Base-by-base conservation (phyloP, 2,113 vertebrate species). In the Lophochroa leadbeateri region DNA sequence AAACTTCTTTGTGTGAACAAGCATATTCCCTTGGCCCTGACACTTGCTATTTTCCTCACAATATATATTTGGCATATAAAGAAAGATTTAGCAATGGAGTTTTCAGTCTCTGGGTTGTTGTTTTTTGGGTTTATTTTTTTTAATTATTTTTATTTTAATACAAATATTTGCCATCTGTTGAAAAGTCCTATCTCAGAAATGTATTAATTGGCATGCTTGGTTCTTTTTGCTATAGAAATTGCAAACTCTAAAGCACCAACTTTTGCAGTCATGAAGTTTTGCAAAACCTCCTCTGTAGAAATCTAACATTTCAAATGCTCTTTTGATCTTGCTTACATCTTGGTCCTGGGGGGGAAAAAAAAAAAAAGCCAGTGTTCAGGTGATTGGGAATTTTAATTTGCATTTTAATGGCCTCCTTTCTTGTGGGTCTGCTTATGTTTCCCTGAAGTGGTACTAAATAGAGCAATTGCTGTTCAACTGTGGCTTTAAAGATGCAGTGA, bases 321-420 rank as follows among this genome's bases (percentile, higher is more conserved):
- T 47, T 96, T 82, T 87, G 50, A 82, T 89, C 52, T 87, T 52
- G 11, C 24, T 74, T 89, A 28, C 6, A 16, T 31, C 23, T 43
- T 60, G 33, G 27, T 46, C 61, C 8, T 29, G 17, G 16, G 8
- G 2, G 7, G 28, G 43, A 37, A 37, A 37, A 37, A 57, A 67
- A 67, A 43, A 21, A 60, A 50, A 64, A 11, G 1, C 8, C 28
- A 57, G 6, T 57, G 15, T 82, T 95, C 70, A 95, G 57, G 57
- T 95, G 81, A 91, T 27, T 79, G 61, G 13, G n/a, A 91, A 85
- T 84, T 88, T 88, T 72, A 49, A 92, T 92, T 95, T 92, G 53
- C 89, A 88, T 97, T 85, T 93, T 91, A 85, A 94, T 88, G 41
- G 28, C 21, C 24, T 94, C 41, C 82, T 68, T 89, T 96, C 74